These are phyloP conservation scores for Meleagris gallopavo DNA, from an alignment of 2,113 vertebrate species.

Conservation along the genomic window DNA sequence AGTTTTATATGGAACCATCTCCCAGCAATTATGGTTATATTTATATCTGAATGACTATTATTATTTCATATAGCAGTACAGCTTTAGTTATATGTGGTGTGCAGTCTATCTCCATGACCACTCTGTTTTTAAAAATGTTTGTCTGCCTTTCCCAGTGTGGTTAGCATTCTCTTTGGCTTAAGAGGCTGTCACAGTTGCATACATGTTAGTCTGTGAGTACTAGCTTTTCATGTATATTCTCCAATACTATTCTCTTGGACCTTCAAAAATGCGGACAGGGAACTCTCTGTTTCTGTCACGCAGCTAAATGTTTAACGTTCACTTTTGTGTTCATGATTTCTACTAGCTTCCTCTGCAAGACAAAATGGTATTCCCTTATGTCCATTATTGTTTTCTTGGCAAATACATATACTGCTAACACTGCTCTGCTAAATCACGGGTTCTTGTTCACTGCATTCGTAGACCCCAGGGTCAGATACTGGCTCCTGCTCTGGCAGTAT, in stretches of 20 bases:
- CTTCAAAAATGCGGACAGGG: slow-evolving; percentile 6
- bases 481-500: neutral
- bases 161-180: neutral
- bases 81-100: slow-evolving; percentile 17
- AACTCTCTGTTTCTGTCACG: slow-evolving; percentile 29
- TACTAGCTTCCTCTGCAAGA: slow-evolving; percentile 37
- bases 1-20: neutral
- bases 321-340: slow-evolving; percentile 41
- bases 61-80: slow-evolving; percentile 40
- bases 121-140: neutral
- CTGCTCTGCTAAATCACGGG: slow-evolving; percentile 8
- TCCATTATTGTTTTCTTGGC: slow-evolving; percentile 34
- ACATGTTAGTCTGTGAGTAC: neutral
- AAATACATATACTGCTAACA: neutral
- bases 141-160: neutral
- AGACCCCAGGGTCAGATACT: neutral
- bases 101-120: neutral
- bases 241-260: neutral
- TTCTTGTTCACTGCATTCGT: neutral
- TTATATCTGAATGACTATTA: slow-evolving; percentile 32
- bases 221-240: neutral
- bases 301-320: slow-evolving; percentile 14
- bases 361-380: slow-evolving; percentile 25
- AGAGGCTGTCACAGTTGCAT: neutral
- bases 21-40: slow-evolving; percentile 35